phyloP scores from a whole-genome alignment of 1,140 invertebrate species.

The Euwallacea fornicatus region DNA sequence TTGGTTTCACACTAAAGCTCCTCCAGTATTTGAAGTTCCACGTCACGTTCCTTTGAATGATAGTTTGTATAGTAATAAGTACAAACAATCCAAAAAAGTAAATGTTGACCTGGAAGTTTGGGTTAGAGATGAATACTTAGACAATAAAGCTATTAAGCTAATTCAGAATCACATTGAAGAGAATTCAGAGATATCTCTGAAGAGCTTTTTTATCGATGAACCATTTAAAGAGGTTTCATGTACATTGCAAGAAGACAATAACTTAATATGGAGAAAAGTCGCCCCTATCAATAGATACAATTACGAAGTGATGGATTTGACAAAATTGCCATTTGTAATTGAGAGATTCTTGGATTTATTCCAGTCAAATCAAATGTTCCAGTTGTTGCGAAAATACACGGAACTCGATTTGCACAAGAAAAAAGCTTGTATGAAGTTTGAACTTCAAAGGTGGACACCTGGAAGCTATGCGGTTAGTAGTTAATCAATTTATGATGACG shows the following conservation, averaged over 20 bases:
- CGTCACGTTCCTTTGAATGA: slow-evolving; percentile 39
- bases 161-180: slow-evolving; percentile 62
- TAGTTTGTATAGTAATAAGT: slow-evolving; percentile 42
- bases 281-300: slow-evolving; percentile 65
- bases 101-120: slow-evolving; percentile 53
- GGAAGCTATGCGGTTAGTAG: slow-evolving; percentile 64
- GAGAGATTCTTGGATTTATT: slow-evolving; percentile 57
- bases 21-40: slow-evolving; percentile 48
- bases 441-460: slow-evolving; percentile 68
- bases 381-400: slow-evolving; percentile 65
- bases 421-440: slow-evolving; percentile 57
- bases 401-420: slow-evolving; percentile 61
- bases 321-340: slow-evolving; percentile 55
- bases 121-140: slow-evolving; percentile 58
- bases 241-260: slow-evolving; percentile 54
- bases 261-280: slow-evolving; percentile 57
- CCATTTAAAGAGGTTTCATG: slow-evolving; percentile 55
- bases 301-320: slow-evolving; percentile 60
- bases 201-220: slow-evolving; percentile 58
- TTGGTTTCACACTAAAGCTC: slow-evolving; percentile 67
- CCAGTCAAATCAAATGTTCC: slow-evolving; percentile 58
- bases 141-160: slow-evolving; percentile 52
- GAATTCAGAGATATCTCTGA: slow-evolving; percentile 61
- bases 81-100: slow-evolving; percentile 40
- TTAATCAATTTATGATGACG: not conserved